Percentiles rank a stretch among this genome's conserved stretches.
These are phyloP conservation scores for Xenopus tropicalis DNA, from an alignment of 2,113 vertebrate genomes.

Conservation along the genomic window DNA sequence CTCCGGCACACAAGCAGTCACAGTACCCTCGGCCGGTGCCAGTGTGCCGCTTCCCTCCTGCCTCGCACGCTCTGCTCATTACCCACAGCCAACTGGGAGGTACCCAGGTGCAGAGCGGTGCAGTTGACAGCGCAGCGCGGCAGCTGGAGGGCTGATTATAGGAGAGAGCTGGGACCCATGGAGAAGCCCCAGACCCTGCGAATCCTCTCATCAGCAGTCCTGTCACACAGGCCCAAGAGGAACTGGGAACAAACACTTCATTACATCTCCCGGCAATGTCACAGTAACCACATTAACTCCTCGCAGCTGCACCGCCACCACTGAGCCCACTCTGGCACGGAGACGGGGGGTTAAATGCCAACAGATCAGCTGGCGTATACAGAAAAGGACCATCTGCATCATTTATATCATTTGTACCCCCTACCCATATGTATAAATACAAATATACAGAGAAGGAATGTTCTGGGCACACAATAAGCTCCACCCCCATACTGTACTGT, in stretches of 20 bases:
- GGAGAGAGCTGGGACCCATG: slow-evolving; percentile 25
- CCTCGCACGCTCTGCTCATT: slow-evolving; percentile 14
- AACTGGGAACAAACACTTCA: not conserved
- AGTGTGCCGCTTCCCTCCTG: not conserved
- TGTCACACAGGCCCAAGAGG: slow-evolving; percentile 24
- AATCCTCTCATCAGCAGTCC: slow-evolving; percentile 33
- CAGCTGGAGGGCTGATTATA: slow-evolving; percentile 38
- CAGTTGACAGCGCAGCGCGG: not conserved
- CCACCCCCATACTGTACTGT: no score
- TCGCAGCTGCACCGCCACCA: no score
- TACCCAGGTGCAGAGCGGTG: slow-evolving; percentile 30
- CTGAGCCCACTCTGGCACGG: no score
- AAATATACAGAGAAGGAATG: no score
- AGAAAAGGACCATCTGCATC: no score
- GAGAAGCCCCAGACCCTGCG: slow-evolving; percentile 8
- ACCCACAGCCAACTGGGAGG: slow-evolving; percentile 26
- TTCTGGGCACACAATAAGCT: no score
- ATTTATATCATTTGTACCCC: no score
- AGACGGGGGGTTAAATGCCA: no score
- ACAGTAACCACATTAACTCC: not conserved
- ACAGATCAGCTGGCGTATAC: no score
- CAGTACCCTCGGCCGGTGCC: not conserved
- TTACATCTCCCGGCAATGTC: not conserved
- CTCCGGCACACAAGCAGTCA: no score
- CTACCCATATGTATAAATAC: no score